Conservation (phyloP, 2,888 invertebrate genomes). For the Dynastes maya region DNA sequence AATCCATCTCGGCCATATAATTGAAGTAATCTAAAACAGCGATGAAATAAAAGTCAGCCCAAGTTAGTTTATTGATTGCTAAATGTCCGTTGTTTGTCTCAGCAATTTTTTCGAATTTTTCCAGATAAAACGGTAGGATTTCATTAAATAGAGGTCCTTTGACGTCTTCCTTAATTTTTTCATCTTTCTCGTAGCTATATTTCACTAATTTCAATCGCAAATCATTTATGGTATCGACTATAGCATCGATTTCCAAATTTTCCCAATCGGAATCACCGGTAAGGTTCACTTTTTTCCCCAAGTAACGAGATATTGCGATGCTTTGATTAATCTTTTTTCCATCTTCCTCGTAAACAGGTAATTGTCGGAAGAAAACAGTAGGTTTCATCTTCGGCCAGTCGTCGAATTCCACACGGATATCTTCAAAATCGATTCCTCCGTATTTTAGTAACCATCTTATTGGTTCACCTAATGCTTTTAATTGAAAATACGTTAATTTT, state of each 20-base stretch:
- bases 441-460: constrained; percentile 52
- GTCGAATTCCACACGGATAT: constrained; percentile 40
- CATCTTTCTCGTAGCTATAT: constrained; percentile 74
- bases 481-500: constrained; percentile 62
- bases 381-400: constrained; percentile 53
- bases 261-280: constrained; percentile 74
- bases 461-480: constrained; percentile 59
- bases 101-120: constrained; percentile 74
- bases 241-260: constrained; percentile 75
- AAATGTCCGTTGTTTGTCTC: constrained; percentile 77
- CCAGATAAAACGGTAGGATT: constrained; percentile 74
- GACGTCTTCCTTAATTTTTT: constrained; percentile 71
- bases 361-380: constrained; percentile 77
- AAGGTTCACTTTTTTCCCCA: constrained; percentile 75
- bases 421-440: constrained; percentile 51
- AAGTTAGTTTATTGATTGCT: constrained; percentile 74
- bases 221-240: constrained; percentile 75
- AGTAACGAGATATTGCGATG: constrained; percentile 74
- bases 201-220: constrained; percentile 68
- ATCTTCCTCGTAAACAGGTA: constrained; percentile 76
- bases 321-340: constrained; percentile 77
- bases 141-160: constrained; percentile 71
- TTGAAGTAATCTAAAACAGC: constrained; percentile 76
- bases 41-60: constrained; percentile 78
- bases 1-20: constrained; percentile 73